Evolutionary conservation across 2,113 vertebrate species (phyloP).

Genomic region (Onychostruthus taczanowskii): DNA sequence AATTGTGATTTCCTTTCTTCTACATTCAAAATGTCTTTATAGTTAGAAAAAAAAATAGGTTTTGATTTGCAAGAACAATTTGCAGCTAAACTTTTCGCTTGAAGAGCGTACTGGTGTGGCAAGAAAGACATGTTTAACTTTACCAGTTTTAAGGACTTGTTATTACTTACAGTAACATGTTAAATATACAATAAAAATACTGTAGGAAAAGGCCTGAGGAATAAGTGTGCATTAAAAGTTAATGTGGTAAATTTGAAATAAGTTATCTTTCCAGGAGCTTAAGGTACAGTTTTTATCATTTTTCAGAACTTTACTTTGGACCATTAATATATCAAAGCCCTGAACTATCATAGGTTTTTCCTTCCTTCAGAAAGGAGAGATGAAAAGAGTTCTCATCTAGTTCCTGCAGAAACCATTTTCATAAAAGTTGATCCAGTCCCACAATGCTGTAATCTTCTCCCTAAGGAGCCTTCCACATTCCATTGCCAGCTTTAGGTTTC

Average conservation of each 20-base stretch:
- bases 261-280: background rate
- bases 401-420: background rate
- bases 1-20: background rate
- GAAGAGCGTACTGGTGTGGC: background rate
- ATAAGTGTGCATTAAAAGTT: background rate
- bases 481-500: background rate
- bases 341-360: background rate
- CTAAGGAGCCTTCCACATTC: background rate
- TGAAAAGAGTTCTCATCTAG: background rate
- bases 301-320: background rate
- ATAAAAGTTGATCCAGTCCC: background rate
- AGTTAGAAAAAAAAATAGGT: background rate
- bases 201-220: background rate
- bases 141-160: background rate
- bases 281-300: background rate
- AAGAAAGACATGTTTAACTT: background rate
- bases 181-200: background rate
- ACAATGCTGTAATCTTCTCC: background rate
- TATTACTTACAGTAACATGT: background rate
- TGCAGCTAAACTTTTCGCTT: background rate
- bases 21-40: background rate
- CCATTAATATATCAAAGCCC: background rate
- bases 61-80: slow-evolving; percentile 5
- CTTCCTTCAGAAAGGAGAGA: background rate
- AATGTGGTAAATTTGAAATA: background rate